Evolutionary conservation across 2,797 vertebrate genomes (phyloP).

Genomic region (Platalea minor): DNA sequence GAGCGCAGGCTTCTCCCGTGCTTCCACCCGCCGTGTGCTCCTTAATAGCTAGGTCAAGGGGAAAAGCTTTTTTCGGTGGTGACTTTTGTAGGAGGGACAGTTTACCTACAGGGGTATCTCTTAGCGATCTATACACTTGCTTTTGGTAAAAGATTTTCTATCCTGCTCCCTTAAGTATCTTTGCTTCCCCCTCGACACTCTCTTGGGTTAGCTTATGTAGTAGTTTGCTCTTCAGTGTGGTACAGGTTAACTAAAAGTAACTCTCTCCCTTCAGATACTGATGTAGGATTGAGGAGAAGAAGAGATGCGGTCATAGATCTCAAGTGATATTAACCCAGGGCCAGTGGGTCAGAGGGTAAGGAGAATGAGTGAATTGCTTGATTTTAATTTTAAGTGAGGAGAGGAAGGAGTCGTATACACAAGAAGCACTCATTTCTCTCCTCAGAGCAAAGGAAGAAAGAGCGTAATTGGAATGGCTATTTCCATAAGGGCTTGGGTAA

Average conservation of each 20-base stretch:
- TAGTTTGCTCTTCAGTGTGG: background rate
- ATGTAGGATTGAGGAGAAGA: background rate
- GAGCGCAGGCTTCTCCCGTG: accelerated
- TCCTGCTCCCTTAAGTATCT: background rate
- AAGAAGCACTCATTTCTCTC: accelerated
- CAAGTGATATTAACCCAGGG: accelerated
- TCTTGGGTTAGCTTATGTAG: accelerated
- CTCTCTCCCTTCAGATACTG: background rate
- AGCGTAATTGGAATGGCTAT: background rate
- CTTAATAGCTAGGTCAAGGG: accelerated
- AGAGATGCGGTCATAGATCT: background rate
- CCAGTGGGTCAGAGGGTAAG: background rate
- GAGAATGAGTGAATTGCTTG: background rate
- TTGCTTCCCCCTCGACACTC: accelerated
- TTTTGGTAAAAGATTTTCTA: background rate
- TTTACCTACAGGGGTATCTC: too few relatives aligned
- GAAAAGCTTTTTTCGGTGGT: accelerated
- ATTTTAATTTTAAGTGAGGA: background rate
- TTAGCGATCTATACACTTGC: accelerated
- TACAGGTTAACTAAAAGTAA: background rate
- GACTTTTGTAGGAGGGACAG: background rate
- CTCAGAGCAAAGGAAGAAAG: background rate
- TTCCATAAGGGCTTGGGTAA: background rate
- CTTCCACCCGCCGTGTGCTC: background rate
- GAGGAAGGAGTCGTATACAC: background rate